Conservation (phyloP, 2,797 vertebrate genomes). For the Chelmon rostratus region DNA sequence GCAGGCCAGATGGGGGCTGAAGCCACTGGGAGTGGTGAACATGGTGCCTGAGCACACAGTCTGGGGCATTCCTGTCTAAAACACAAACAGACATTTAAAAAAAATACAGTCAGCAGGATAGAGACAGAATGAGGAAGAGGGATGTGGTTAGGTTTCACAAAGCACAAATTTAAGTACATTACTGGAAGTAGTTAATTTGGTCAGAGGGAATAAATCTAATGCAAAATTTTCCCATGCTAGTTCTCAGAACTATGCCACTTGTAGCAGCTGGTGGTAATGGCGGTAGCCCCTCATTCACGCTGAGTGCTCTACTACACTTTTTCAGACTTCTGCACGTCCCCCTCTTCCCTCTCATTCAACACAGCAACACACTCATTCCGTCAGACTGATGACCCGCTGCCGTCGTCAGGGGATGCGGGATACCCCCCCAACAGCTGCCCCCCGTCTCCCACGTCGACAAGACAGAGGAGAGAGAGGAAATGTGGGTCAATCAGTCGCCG, state of each 20-base stretch:
- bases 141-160: not conserved
- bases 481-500: constrained; percentile 71
- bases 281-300: not conserved
- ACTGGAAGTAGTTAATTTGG: constrained; percentile 9
- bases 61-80: constrained; percentile 92
- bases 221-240: not conserved
- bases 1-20: constrained; percentile 88
- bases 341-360: constrained; percentile 1
- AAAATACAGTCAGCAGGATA: constrained; percentile 27
- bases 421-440: constrained; percentile 50
- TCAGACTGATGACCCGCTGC: constrained; percentile 25
- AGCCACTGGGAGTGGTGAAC: constrained; percentile 91
- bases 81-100: constrained; percentile 47
- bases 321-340: constrained; percentile 14
- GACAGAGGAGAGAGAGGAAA: constrained; percentile 53
- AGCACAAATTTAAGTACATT: constrained; percentile 9
- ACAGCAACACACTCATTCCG: constrained; percentile 20
- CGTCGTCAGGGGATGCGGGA: constrained; percentile 26
- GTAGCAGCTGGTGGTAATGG: not conserved
- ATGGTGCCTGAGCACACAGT: constrained; percentile 90
- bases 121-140: constrained; percentile 34
- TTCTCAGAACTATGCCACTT: not conserved
- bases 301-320: not conserved
- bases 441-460: constrained; percentile 45
- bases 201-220: not conserved